Conservation (phyloP, 2,797 vertebrate genomes). For the Falco peregrinus region DNA sequence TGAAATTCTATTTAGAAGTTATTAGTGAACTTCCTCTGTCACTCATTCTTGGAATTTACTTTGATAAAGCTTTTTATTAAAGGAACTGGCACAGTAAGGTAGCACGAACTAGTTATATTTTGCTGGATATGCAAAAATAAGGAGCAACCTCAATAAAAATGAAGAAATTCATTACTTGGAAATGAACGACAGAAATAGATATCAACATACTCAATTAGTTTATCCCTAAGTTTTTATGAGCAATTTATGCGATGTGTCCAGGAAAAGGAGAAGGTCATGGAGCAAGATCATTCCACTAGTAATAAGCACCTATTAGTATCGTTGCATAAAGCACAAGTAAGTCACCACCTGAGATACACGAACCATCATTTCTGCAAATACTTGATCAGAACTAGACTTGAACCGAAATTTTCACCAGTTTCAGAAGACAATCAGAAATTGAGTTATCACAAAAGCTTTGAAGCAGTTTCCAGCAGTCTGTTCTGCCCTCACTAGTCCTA, state of each 20-base stretch:
- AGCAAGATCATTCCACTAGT: background rate
- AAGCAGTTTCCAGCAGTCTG: background rate
- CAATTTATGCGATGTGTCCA: background rate
- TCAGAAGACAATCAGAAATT: background rate
- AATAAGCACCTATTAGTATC: background rate
- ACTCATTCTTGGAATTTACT: background rate
- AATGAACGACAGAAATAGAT: background rate
- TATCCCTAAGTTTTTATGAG: background rate
- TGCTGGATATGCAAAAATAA: background rate
- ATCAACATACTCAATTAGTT: background rate
- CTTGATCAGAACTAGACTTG: background rate
- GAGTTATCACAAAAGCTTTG: background rate
- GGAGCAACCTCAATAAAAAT: background rate
- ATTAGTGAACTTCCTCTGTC: background rate
- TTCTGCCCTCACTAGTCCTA: background rate
- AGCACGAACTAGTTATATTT: background rate
- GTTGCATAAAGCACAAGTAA: background rate
- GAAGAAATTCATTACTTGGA: background rate
- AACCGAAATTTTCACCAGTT: background rate
- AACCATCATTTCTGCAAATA: background rate
- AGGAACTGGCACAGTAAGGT: background rate
- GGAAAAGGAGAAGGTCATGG: background rate
- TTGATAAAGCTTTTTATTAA: background rate
- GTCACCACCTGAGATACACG: background rate
- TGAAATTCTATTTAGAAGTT: background rate